These are phyloP conservation scores for Stenoptilia bipunctidactyla DNA, from an alignment of 2,888 invertebrate species.

Conservation along the genomic window DNA sequence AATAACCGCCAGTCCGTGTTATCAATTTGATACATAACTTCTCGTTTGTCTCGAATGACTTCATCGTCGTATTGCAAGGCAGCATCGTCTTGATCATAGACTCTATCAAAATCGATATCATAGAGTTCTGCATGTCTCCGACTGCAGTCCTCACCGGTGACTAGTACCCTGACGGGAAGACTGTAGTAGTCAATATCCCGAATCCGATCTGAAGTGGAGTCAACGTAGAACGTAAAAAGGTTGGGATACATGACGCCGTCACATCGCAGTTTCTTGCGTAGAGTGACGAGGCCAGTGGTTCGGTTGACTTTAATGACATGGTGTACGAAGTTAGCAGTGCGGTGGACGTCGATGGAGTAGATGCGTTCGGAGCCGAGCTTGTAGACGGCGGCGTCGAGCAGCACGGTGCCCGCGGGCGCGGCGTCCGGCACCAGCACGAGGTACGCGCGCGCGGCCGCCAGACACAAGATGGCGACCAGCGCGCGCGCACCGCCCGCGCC, in stretches of 20 bases:
- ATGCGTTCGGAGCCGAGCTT: conserved; percentile 83
- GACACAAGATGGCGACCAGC: conserved; percentile 32
- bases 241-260: conserved; percentile 87
- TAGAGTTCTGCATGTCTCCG: conserved; percentile 73
- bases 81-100: conserved; percentile 64
- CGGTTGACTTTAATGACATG: conserved; percentile 82
- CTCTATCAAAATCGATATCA: conserved; percentile 71
- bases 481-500: conserved; percentile 36
- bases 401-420: conserved; percentile 73
- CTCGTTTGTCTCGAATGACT: conserved; percentile 45
- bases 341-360: conserved; percentile 84
- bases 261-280: conserved; percentile 80
- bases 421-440: conserved; percentile 73
- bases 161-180: conserved; percentile 80
- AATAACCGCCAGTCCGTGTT: conserved; percentile 54
- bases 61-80: conserved; percentile 51
- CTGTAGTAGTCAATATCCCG: conserved; percentile 88
- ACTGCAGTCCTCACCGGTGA: conserved; percentile 79
- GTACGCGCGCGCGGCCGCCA: conserved; percentile 53
- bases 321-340: conserved; percentile 86
- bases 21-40: conserved; percentile 29
- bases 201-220: conserved; percentile 84
- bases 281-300: conserved; percentile 80
- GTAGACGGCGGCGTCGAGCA: conserved; percentile 86
- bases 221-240: conserved; percentile 88